Conservation (phyloP, 2,888 invertebrate genomes). For the Adineta ricciae region DNA sequence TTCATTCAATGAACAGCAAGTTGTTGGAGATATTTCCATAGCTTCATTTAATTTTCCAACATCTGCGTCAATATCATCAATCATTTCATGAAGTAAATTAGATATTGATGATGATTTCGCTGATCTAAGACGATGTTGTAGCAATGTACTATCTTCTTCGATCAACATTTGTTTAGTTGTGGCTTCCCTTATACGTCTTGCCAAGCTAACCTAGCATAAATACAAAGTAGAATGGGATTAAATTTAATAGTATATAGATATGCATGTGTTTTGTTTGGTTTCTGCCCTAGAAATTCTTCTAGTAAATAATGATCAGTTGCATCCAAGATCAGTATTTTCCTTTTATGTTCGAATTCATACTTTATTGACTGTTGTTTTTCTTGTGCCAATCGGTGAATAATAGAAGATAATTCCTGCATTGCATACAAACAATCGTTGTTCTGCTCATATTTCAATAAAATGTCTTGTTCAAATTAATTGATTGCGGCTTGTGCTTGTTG, state of each 20-base stretch:
- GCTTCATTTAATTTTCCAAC: background rate
- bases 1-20: too few relatives aligned
- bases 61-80: background rate
- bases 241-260: background rate
- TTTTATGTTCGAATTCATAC: background rate
- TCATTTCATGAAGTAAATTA: background rate
- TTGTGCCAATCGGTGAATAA: background rate
- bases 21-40: background rate
- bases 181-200: background rate
- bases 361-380: background rate
- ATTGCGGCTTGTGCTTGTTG: background rate
- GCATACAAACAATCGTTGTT: background rate
- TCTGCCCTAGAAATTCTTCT: too few relatives aligned
- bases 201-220: background rate
- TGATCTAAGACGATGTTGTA: background rate
- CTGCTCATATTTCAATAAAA: background rate
- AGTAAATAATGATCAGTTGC: constrained; percentile 20
- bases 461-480: background rate
- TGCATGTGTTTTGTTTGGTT: background rate
- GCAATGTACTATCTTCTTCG: background rate
- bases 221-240: background rate
- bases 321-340: background rate
- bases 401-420: background rate
- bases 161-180: background rate
- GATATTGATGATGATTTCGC: background rate